A percentile compares a stretch with the other conserved stretches of the same genome.
phyloP scores from a whole-genome alignment of 2,797 vertebrate genomes.

The Natrix natrix region DNA sequence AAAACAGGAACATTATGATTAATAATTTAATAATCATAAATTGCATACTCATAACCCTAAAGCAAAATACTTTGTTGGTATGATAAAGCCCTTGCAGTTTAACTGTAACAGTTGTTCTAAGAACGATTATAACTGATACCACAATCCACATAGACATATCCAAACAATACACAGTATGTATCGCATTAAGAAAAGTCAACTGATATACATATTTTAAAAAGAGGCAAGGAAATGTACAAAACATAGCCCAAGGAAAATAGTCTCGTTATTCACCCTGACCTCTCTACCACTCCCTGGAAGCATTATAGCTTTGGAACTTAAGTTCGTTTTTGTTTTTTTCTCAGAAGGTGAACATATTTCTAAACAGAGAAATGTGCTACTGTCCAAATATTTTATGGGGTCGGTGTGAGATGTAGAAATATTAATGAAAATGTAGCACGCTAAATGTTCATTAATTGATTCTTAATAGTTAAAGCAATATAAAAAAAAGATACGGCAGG shows the following conservation, averaged over 20 bases:
- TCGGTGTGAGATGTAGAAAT: not conserved
- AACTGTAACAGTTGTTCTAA: not conserved
- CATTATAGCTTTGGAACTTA: not conserved
- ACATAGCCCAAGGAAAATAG: not conserved
- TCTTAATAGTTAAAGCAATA: not conserved
- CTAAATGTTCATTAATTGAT: not conserved
- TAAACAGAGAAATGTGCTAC: not conserved
- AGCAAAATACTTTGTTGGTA: not conserved
- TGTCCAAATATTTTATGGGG: not conserved
- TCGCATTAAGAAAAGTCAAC: not conserved
- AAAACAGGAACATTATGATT: conserved; percentile 12
- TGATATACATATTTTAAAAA: not conserved
- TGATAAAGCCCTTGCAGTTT: not conserved
- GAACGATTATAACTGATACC: not conserved
- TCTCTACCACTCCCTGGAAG: not conserved
- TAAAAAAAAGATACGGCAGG: not conserved
- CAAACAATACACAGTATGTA: not conserved
- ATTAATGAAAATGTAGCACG: not conserved
- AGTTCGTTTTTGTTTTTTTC: not conserved
- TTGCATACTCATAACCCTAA: not conserved
- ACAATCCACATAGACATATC: not conserved
- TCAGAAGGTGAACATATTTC: not conserved
- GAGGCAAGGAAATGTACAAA: not conserved
- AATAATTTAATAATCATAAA: not conserved
- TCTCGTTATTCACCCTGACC: not conserved